Evolutionary conservation across 2,888 invertebrate species (phyloP).

Genomic region (Lasioglossum figueresi): DNA sequence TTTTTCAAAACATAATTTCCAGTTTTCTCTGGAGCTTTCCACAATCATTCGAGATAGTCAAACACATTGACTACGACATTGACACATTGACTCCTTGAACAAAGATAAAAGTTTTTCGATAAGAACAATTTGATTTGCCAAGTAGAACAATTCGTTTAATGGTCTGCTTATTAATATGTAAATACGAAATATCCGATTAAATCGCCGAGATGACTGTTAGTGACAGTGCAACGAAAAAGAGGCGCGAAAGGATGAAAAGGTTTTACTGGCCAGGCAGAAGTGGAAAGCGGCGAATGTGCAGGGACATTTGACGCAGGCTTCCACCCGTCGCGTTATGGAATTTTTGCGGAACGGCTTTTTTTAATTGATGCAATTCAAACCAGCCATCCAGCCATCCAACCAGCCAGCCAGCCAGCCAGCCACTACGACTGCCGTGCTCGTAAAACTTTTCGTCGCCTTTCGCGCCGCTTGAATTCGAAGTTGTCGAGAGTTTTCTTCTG

Average conservation of each 20-base stretch:
- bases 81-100: too few relatives aligned
- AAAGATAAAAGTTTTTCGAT: neutral
- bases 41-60: neutral
- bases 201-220: conserved; percentile 57
- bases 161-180: neutral
- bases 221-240: conserved; percentile 60
- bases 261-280: conserved; percentile 53
- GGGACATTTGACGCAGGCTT: conserved; percentile 67
- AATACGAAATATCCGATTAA: conserved; percentile 45
- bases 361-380: conserved; percentile 76
- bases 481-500: conserved; percentile 47
- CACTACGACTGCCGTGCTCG: conserved; percentile 63
- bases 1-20: neutral
- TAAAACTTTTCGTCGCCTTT: conserved; percentile 73
- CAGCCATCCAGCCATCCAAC: conserved; percentile 64
- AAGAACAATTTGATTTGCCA: neutral
- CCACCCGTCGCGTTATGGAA: conserved; percentile 68
- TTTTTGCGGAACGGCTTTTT: conserved; percentile 73
- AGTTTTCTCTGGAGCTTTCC: neutral
- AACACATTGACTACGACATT: too few relatives aligned
- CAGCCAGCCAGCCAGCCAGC: conserved; percentile 61
- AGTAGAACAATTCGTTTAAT: neutral
- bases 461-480: conserved; percentile 59
- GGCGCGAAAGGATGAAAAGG: conserved; percentile 67
- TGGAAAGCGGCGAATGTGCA: conserved; percentile 58